A percentile compares a stretch with the other conserved stretches of the same genome.
Conservation (phyloP, 1,140 invertebrate genomes). For the Galleria mellonella region DNA sequence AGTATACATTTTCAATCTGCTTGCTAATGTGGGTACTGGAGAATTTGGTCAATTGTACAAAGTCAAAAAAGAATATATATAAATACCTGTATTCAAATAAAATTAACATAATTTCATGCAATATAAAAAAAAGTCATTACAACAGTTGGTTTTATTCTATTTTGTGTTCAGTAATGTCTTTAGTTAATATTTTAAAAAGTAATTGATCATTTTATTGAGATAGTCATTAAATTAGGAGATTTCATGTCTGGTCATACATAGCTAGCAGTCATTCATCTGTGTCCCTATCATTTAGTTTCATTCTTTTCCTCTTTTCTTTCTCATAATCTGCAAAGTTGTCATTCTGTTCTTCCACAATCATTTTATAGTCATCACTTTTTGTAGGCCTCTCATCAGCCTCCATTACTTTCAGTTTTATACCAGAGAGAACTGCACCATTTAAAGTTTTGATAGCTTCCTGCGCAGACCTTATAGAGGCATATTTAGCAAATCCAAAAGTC, state of each 20-base stretch:
- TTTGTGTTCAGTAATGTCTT: too few species aligned
- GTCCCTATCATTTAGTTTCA: conserved; percentile 35
- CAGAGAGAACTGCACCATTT: conserved; percentile 88
- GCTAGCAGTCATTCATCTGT: conserved; percentile 3
- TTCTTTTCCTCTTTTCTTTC: conserved; percentile 37
- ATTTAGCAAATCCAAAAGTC: conserved; percentile 95
- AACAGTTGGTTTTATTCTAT: too few species aligned
- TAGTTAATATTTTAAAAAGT: too few species aligned
- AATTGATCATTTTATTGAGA: too few species aligned
- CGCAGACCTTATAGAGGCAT: conserved; percentile 85
- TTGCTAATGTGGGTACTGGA: too few species aligned
- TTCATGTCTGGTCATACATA: not conserved
- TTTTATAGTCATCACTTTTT: conserved; percentile 28
- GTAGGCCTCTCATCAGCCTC: conserved; percentile 85
- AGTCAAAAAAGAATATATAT: too few species aligned
- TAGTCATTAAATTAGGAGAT: not conserved
- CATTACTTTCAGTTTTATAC: conserved; percentile 89
- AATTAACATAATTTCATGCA: too few species aligned
- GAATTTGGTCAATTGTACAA: too few species aligned
- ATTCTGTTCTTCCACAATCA: conserved; percentile 17
- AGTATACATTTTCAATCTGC: too few species aligned
- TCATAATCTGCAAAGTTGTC: conserved; percentile 30
- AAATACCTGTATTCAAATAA: too few species aligned
- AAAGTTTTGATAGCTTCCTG: conserved; percentile 84
- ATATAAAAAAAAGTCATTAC: too few species aligned